A percentile compares a stretch with the other conserved stretches of the same genome.
Evolutionary conservation across 2,888 invertebrate species (phyloP).

Genomic region (Phania funesta): DNA sequence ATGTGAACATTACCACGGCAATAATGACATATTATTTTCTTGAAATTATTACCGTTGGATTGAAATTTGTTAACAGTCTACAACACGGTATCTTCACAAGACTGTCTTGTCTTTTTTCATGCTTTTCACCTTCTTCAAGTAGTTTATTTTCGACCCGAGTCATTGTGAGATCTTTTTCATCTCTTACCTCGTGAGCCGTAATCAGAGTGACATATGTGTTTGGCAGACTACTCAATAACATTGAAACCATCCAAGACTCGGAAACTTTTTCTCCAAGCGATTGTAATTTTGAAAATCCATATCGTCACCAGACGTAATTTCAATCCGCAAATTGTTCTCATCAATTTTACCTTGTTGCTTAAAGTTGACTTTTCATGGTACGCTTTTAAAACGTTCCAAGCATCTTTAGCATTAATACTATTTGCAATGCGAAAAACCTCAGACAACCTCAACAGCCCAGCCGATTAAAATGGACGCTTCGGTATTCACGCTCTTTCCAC

Average conservation of each 20-base stretch:
- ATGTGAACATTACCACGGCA: constrained; percentile 39
- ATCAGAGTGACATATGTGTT: constrained; percentile 25
- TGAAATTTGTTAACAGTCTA: constrained; percentile 10
- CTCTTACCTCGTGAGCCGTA: constrained; percentile 50
- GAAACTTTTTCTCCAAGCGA: constrained; percentile 21
- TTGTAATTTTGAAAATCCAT: constrained; percentile 32
- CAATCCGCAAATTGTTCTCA: constrained; percentile 32
- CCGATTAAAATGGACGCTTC: constrained; percentile 43
- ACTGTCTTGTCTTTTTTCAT: constrained; percentile 9
- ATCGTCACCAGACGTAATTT: constrained; percentile 15
- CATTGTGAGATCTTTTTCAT: constrained; percentile 27
- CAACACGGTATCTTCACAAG: constrained; percentile 17
- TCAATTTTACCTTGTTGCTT: too few species aligned
- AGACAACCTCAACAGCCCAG: constrained; percentile 33
- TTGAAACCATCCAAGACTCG: constrained; percentile 44
- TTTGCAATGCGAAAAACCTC: constrained; percentile 33
- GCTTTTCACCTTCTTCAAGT: constrained; percentile 19
- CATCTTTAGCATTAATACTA: constrained; percentile 27
- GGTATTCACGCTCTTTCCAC: constrained; percentile 34
- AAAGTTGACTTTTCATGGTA: constrained; percentile 43
- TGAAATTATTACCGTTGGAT: not conserved
- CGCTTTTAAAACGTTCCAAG: constrained; percentile 15
- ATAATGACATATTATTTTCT: constrained; percentile 28
- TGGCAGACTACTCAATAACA: constrained; percentile 41
- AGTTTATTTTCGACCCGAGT: constrained; percentile 36